A percentile compares a stretch with the other conserved stretches of the same genome.
phyloP scores from a whole-genome alignment of 2,113 vertebrate genomes.

The Polypterus senegalus region DNA sequence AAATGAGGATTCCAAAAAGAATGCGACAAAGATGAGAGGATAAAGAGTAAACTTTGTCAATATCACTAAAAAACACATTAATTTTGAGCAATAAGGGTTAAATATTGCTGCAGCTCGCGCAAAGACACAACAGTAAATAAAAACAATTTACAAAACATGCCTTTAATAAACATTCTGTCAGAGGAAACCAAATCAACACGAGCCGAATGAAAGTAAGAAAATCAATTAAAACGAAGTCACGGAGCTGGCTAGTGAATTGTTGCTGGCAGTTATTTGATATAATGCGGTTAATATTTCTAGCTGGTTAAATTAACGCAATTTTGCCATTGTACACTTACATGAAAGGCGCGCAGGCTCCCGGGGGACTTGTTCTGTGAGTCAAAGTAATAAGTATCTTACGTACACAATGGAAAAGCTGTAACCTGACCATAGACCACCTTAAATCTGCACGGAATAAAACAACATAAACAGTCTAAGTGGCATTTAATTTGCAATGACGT shows the following conservation, averaged over 20 bases:
- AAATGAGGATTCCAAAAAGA: no score
- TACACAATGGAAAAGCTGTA: slow-evolving; percentile 40
- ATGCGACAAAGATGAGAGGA: background rate
- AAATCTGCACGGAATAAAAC: slow-evolving; percentile 22
- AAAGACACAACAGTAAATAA: slow-evolving; percentile 28
- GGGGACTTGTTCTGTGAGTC: slow-evolving; percentile 41
- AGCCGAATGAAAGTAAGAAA: slow-evolving; percentile 68
- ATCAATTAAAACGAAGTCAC: slow-evolving; percentile 96
- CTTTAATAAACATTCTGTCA: slow-evolving; percentile 88
- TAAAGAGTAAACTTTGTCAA: background rate
- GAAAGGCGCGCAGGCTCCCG: slow-evolving; percentile 29
- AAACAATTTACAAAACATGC: slow-evolving; percentile 49
- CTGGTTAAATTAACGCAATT: slow-evolving; percentile 90
- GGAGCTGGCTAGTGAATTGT: slow-evolving; percentile 67
- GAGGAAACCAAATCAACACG: slow-evolving; percentile 72
- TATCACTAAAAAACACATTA: slow-evolving; percentile 1
- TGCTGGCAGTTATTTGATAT: slow-evolving; percentile 91
- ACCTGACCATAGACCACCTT: slow-evolving; percentile 36
- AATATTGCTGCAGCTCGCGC: slow-evolving; percentile 29
- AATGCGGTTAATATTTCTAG: slow-evolving; percentile 83
- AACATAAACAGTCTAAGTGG: slow-evolving; percentile 25
- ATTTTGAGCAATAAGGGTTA: slow-evolving; percentile 32
- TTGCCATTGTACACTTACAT: slow-evolving; percentile 53
- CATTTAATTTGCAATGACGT: slow-evolving; percentile 17
- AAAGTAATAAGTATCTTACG: slow-evolving; percentile 41